Percentiles rank a stretch among this genome's conserved stretches.
Conservation (phyloP, 1,140 invertebrate genomes). For the Gryon sp. region DNA sequence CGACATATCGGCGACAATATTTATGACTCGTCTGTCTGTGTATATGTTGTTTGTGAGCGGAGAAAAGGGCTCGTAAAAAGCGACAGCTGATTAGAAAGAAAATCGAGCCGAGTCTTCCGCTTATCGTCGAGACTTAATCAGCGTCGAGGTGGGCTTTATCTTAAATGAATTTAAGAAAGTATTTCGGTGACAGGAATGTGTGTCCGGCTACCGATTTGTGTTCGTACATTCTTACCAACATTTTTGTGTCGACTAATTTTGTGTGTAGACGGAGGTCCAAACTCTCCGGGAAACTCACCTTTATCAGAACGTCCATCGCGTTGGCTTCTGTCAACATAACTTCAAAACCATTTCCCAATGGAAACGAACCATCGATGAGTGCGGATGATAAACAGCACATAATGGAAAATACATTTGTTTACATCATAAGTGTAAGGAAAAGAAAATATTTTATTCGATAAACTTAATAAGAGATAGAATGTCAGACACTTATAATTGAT, state of each 20-base stretch:
- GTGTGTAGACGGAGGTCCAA: slow-evolving; percentile 20
- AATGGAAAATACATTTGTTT: no score
- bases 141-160: slow-evolving; percentile 40
- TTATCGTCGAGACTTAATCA: slow-evolving; percentile 41
- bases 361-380: no score
- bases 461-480: no score
- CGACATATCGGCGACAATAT: slow-evolving; percentile 35
- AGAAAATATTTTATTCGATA: no score
- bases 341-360: slow-evolving; percentile 11
- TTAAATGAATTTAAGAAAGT: slow-evolving; percentile 57
- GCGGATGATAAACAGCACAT: no score
- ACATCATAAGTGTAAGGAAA: no score
- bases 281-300: slow-evolving; percentile 15
- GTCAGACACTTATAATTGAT: no score
- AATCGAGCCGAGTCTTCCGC: slow-evolving; percentile 26
- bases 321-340: slow-evolving; percentile 17
- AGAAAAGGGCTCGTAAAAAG: slow-evolving; percentile 36
- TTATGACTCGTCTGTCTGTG: slow-evolving; percentile 38
- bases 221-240: slow-evolving; percentile 50
- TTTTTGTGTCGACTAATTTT: slow-evolving; percentile 54
- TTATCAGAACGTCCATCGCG: slow-evolving; percentile 22
- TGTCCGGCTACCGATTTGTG: slow-evolving; percentile 51
- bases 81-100: slow-evolving; percentile 37
- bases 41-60: not conserved
- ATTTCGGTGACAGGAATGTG: slow-evolving; percentile 50